Percentiles rank a stretch among this genome's conserved stretches.
These are phyloP conservation scores for Bungarus multicinctus DNA, from an alignment of 2,113 vertebrate species.

Conservation along the genomic window DNA sequence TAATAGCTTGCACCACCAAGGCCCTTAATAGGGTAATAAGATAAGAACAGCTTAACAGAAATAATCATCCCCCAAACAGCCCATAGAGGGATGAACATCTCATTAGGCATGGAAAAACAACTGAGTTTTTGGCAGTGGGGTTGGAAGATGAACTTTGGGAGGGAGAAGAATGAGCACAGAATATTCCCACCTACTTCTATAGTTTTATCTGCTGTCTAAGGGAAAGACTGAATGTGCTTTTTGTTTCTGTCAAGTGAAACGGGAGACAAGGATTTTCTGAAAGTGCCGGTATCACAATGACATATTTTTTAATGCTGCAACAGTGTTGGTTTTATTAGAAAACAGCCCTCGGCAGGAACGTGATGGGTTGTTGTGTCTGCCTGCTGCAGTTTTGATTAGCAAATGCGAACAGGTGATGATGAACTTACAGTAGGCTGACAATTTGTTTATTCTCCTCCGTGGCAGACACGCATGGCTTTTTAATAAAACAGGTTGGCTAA, in stretches of 20 bases:
- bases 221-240: not conserved
- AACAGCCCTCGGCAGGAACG: constrained; percentile 13
- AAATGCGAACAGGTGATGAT: constrained; percentile 9
- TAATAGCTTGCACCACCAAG: no score
- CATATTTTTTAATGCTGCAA: constrained; percentile 18
- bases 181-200: not conserved
- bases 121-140: not conserved
- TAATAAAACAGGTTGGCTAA: constrained; percentile 2
- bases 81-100: not conserved
- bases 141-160: not conserved
- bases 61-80: not conserved
- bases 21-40: not conserved
- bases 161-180: not conserved
- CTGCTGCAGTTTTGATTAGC: not conserved
- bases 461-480: constrained; percentile 11
- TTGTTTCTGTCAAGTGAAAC: constrained; percentile 2
- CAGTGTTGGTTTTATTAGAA: constrained; percentile 13
- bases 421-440: not conserved
- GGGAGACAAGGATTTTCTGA: not conserved
- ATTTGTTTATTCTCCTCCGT: constrained; percentile 22
- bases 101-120: not conserved
- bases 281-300: not conserved
- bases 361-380: not conserved
- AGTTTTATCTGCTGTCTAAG: not conserved
- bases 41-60: not conserved